phyloP scores from a whole-genome alignment of 2,113 vertebrate species.

The Bufo bufo region DNA sequence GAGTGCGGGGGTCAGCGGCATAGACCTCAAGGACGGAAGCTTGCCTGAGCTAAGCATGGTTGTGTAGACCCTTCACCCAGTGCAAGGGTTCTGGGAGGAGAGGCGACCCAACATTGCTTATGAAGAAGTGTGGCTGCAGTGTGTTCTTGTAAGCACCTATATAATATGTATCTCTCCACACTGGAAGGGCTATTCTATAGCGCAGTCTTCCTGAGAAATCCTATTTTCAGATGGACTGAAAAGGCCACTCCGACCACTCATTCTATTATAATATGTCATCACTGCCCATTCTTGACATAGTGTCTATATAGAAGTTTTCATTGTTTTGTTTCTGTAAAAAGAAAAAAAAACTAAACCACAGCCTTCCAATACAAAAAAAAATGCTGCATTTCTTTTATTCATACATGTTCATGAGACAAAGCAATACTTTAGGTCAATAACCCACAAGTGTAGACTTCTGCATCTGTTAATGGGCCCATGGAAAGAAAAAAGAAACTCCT shows the following conservation, averaged over 20 bases:
- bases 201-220: constrained; percentile 47
- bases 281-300: constrained; percentile 13
- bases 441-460: neutral
- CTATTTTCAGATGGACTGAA: constrained; percentile 21
- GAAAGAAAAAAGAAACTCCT: neutral
- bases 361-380: constrained; percentile 32
- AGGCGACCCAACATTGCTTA: neutral
- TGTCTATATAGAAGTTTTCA: neutral
- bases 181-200: constrained; percentile 54
- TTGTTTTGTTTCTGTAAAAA: neutral
- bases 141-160: constrained; percentile 32
- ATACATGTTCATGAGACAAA: neutral
- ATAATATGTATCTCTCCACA: constrained; percentile 30
- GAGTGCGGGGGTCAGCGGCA: neutral
- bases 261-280: neutral
- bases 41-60: constrained; percentile 37
- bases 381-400: constrained; percentile 31
- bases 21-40: constrained; percentile 3
- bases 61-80: neutral
- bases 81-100: constrained; percentile 6
- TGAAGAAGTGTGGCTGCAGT: constrained; percentile 44
- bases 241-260: neutral
- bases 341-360: neutral
- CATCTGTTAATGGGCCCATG: neutral
- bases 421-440: constrained; percentile 29